Evolutionary conservation across 2,797 vertebrate genomes (phyloP), one percentile per base, ranked within the genome.

Genomic region (Gymnodraco acuticeps): DNA sequence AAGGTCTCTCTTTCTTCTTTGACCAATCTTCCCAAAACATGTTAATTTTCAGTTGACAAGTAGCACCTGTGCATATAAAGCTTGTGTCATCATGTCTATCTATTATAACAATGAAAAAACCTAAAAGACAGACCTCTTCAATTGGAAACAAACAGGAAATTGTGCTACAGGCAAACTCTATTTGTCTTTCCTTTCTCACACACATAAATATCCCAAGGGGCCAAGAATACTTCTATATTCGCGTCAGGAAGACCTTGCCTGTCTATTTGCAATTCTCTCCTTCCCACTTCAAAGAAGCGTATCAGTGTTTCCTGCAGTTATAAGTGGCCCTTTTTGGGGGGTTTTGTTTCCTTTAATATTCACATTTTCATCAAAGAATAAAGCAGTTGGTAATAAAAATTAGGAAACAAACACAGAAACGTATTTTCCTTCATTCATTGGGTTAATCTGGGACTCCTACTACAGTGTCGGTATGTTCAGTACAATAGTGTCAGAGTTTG

Each of bases 271-370:
- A 61, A 52, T 85, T 80, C 70, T 77, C 64, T 76, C 48, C 66
- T 82, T 69, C 65, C 62, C 73, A 84, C 86, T 90, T 90, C 84
- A 89, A 87, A 87, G 83, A 84, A 63, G 14, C 14, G 27, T 68
- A 75, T 80, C 80, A 83, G 77, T 58, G 75, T 67, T 73, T 10
- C 77, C 50, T 58, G 51, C 80, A 82, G 78, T 84, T 88, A 72
- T 47, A 62, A 77, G 38, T 75, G 14, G 14, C 64, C 8, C 3
- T 6, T 16, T 52, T 43, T 19, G 23, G 16, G 15, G 54, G 23
- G 27, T 38, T 23, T 13, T 3, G 55, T 73, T 58, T 54, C 10
- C 58, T 76, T 70, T 75, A 27, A 83, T 73, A 85, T 46, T 45
- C 53, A 78, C 7, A 0, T 63, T 77, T 76, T 77, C 42, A 79